Evolutionary conservation across 1,140 invertebrate species (phyloP), one percentile per base, ranked within the genome.

Genomic region (Bombus huntii): DNA sequence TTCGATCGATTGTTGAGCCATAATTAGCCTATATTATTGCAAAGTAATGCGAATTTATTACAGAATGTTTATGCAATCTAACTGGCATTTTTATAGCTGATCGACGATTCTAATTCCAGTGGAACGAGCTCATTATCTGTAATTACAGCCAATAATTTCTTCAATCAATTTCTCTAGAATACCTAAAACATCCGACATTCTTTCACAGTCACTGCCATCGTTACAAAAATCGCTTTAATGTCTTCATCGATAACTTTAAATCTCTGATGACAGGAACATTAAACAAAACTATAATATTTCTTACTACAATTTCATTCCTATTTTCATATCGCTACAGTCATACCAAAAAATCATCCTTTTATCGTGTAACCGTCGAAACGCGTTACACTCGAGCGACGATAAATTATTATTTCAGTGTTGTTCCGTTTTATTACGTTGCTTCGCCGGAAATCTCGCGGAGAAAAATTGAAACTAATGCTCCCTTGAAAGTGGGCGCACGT

Each of bases 391-490:
- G 8, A n/a, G 3, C 13, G 4, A 42, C 53, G 37, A 22, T 62
- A 39, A 18, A 62, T 39, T 39, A 65, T 59, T 42, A 78, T 62
- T 77, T 62, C 44, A 53, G 22, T 6, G 31, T 28, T 53, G 44
- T 73, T 73, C 28, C 42, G 28, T 15, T 47, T 31, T 73, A 73
- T 44, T 44, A 44, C 6, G 71, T 44, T 31, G 39, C 39, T 22
- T n/a, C 42, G 0, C 39, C 8, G 4, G 18, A 18, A n/a, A 15
- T 47, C 18, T 74, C n/a, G 3, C 42, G 18, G n/a, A 25, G n/a
- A 75, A 75, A 75, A 57, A 75, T 75, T 75, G 44, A 57, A 75
- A 75, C 31, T 39, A 62, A 59, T 59, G 68, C 34, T 15, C 22
- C n/a, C 22, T 81, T 10, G n/a, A 74, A 31, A 44, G 37, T n/a